Conservation (phyloP, 2,113 vertebrate genomes). For the Prinia subflava region DNA sequence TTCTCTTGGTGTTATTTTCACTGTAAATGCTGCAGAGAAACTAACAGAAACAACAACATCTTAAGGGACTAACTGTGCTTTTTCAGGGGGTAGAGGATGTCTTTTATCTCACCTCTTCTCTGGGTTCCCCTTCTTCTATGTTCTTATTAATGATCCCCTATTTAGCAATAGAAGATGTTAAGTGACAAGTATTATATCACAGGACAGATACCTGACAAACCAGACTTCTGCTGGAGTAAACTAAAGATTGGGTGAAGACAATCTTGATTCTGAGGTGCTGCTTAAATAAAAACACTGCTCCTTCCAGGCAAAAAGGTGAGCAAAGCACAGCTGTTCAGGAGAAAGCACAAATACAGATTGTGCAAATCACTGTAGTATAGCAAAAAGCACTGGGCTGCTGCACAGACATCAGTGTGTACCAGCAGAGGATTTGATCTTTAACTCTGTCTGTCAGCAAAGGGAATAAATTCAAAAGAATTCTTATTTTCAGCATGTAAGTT, state of each 20-base stretch:
- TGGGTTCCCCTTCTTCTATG: background rate
- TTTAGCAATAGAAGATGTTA: background rate
- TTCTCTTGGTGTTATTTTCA: background rate
- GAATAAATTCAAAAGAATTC: background rate
- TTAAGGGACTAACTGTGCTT: background rate
- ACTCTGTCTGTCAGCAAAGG: background rate
- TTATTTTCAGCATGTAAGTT: background rate
- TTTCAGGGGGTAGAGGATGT: rapidly evolving
- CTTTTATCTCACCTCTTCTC: background rate
- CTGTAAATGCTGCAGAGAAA: background rate
- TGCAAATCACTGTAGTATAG: background rate
- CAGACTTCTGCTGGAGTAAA: background rate
- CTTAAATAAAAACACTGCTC: background rate
- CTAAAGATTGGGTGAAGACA: background rate
- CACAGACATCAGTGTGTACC: background rate
- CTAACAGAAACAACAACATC: background rate
- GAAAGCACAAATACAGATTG: background rate
- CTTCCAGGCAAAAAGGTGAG: background rate
- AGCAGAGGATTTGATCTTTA: background rate
- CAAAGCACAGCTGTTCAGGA: background rate
- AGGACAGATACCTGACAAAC: background rate
- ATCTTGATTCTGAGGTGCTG: background rate
- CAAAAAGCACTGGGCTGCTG: background rate
- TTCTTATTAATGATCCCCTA: background rate
- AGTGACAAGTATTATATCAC: background rate